Base-by-base conservation (phyloP, 1,140 invertebrate species). In the Polyergus mexicanus region DNA sequence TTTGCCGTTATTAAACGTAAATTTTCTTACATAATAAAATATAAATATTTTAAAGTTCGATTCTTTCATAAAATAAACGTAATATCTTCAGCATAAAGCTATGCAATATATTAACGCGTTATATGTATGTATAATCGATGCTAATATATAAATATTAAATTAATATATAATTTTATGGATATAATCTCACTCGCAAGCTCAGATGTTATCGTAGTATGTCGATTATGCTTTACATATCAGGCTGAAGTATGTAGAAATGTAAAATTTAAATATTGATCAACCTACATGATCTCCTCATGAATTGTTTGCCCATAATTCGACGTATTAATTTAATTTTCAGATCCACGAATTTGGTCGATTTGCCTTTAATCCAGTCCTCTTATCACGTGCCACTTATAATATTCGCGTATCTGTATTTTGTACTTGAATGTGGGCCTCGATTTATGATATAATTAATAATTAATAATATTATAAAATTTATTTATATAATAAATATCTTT, bases 401-500 rank as follows among this genome's bases (percentile, higher is more conserved):
- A 51, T 2, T 75, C 0, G 93, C 92, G 7, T 96, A 96, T 35
- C 81, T 96, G 10, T 94, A 94, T 68, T 89, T 96, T 41, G 94
- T 96, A 5, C 92, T 95, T 62, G 91, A 92, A 63, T 84, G 92
- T n/a, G 96, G 96, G 3, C 96, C 96, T 11, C 90, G 91, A 32
- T 95, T 94, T 85, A 97, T 97, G 97, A n/a, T n/a, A n/a, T n/a
- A n/a, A n/a, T n/a, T n/a, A n/a, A n/a, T n/a, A n/a, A 95, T 28
- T 28, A 28, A 28, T 28, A 28, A 28, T 28, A 28, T 28, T 28
- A 28, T 28, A 28, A 28, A 28, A 28, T 28, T 28, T 28, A 28
- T 28, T 28, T 28, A 28, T 28, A 28, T 28, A 28, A 28, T 28
- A 28, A 28, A 28, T 28, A 28, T 28, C 25, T 28, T 28, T 28